phyloP scores from a whole-genome alignment of 2,113 vertebrate genomes.

The Sminthopsis crassicaudata region DNA sequence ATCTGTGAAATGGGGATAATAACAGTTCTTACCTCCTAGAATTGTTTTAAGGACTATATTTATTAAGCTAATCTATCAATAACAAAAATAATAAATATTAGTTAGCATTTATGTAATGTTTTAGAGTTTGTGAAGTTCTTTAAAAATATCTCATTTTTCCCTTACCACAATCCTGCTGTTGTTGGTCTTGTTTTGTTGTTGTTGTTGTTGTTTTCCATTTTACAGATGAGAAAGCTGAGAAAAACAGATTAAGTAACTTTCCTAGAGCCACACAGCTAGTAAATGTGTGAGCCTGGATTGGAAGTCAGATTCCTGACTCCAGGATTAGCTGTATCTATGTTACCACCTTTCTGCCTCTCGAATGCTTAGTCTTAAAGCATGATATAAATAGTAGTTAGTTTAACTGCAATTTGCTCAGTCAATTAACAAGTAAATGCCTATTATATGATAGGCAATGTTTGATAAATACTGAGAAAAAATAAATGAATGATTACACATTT shows the following conservation, averaged over 20 bases:
- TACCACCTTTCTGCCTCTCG: not conserved
- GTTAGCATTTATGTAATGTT: not conserved
- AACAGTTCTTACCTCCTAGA: not conserved
- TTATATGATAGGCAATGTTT: not conserved
- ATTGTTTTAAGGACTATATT: not conserved
- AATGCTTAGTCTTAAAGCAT: not conserved
- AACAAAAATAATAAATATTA: not conserved
- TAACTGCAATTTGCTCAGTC: not conserved
- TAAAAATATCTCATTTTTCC: not conserved
- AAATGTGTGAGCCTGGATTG: not conserved
- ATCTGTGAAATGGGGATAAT: not conserved
- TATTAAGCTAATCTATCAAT: not conserved
- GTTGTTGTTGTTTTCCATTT: not conserved
- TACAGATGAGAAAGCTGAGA: not conserved
- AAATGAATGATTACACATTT: not conserved
- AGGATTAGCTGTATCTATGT: not conserved
- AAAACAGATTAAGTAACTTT: not conserved
- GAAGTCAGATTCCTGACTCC: not conserved
- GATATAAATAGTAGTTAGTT: not conserved
- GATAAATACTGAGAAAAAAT: not conserved
- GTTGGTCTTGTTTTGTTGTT: not conserved
- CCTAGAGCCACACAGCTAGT: not conserved
- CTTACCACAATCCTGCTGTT: not conserved
- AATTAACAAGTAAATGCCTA: not conserved
- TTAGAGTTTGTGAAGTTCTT: not conserved